Evolutionary conservation across 2,888 invertebrate genomes (phyloP).

Genomic region (Magallana nippona): DNA sequence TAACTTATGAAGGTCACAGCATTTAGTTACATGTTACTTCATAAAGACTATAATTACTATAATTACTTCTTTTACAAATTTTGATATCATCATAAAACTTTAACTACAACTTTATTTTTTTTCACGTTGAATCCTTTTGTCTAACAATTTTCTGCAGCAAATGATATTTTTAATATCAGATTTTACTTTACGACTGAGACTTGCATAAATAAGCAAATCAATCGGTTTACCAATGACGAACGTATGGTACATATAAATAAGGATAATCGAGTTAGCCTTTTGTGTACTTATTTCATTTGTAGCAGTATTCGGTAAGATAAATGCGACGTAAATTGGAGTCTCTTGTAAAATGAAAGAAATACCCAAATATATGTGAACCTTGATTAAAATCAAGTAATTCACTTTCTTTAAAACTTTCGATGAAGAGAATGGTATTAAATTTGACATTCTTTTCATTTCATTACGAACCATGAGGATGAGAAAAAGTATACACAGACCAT

Average conservation of each 20-base stretch:
- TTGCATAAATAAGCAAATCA: neutral
- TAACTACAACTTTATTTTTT: no score
- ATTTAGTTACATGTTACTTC: no score
- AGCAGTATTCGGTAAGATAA: neutral
- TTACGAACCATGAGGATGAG: neutral
- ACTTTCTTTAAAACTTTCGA: neutral
- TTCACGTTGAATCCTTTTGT: no score
- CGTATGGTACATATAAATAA: neutral
- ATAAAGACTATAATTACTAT: no score
- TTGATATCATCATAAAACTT: no score
- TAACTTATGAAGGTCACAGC: no score
- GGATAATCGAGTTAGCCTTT: neutral
- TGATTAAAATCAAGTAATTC: neutral
- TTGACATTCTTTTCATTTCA: neutral
- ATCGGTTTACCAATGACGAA: neutral
- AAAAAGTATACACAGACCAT: no score
- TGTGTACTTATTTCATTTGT: neutral
- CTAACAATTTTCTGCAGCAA: neutral
- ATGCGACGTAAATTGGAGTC: neutral
- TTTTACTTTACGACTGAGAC: neutral
- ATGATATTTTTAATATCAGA: neutral
- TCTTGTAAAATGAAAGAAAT: conserved; percentile 6
- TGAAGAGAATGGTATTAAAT: neutral
- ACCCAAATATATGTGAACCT: neutral
- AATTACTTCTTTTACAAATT: no score